Conservation (phyloP, 2,797 vertebrate species). For the Bradypus variegatus region DNA sequence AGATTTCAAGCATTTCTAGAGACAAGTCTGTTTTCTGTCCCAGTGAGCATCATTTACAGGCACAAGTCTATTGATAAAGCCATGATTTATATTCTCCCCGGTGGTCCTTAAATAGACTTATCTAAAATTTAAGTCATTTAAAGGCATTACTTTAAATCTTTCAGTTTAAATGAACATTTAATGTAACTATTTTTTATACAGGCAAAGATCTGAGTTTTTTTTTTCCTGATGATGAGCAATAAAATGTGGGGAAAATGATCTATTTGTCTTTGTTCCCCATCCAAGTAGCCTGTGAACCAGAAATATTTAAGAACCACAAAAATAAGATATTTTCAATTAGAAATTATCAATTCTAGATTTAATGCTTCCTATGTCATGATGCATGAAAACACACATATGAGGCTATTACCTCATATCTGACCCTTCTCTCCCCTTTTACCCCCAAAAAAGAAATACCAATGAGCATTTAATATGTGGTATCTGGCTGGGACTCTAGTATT, state of each 20-base stretch:
- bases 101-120: not conserved
- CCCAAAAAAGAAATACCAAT: not conserved
- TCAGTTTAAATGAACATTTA: not conserved
- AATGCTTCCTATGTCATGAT: conserved; percentile 3
- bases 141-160: conserved; percentile 12
- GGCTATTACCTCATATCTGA: not conserved
- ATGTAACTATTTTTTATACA: not conserved
- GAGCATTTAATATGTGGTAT: not conserved
- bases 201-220: not conserved
- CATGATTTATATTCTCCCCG: not conserved
- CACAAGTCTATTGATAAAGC: not conserved
- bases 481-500: not conserved
- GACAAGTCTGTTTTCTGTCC: not conserved
- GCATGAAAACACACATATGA: not conserved
- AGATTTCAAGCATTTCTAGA: not conserved
- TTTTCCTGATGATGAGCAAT: not conserved
- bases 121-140: conserved; percentile 12
- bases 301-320: not conserved
- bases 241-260: not conserved
- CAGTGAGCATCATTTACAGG: not conserved
- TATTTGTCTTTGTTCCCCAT: not conserved
- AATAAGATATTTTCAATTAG: not conserved
- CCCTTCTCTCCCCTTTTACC: not conserved
- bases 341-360: conserved; percentile 6
- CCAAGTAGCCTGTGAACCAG: not conserved